Conservation (phyloP, 2,888 invertebrate species). For the Scaptomyza caliginosa region DNA sequence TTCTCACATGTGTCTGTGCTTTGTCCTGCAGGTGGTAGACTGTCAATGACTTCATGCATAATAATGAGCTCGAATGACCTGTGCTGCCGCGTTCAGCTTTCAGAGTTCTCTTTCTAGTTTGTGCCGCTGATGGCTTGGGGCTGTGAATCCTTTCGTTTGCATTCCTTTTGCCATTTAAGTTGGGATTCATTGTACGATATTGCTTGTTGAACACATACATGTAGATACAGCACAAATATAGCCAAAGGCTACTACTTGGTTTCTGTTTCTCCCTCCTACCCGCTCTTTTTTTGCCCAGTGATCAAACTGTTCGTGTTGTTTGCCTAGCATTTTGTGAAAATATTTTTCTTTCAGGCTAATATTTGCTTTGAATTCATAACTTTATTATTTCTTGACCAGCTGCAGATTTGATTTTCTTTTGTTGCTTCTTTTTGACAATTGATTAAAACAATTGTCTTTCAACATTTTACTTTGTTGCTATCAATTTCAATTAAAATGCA, state of each 20-base stretch:
- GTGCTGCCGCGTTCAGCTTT: constrained; percentile 1
- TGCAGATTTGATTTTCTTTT: constrained; percentile 24
- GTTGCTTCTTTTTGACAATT: constrained; percentile 34
- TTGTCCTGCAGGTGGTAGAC: constrained; percentile 78
- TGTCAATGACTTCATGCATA: constrained; percentile 75
- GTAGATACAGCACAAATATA: constrained; percentile 58
- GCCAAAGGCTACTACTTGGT: constrained; percentile 51
- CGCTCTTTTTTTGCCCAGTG: constrained; percentile 3
- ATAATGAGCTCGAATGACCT: constrained; percentile 62
- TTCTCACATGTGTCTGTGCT: constrained; percentile 28
- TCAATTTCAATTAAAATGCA: constrained; percentile 70
- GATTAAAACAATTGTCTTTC: constrained; percentile 53
- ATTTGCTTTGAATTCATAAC: constrained; percentile 64
- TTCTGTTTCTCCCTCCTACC: constrained; percentile 9
- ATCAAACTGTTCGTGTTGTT: constrained; percentile 55
- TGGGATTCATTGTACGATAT: constrained; percentile 69
- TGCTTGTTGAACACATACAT: constrained; percentile 40
- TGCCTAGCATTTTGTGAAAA: constrained; percentile 55
- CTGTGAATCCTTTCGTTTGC: constrained; percentile 46
- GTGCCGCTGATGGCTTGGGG: constrained; percentile 27
- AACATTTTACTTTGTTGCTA: constrained; percentile 36
- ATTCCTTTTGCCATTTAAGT: constrained; percentile 57
- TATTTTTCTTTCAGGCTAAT: constrained; percentile 42
- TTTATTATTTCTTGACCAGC: constrained; percentile 45
- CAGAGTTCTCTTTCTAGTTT: constrained; percentile 8